Conservation (phyloP, 2,888 invertebrate genomes). For the Druceiella hillmani region DNA sequence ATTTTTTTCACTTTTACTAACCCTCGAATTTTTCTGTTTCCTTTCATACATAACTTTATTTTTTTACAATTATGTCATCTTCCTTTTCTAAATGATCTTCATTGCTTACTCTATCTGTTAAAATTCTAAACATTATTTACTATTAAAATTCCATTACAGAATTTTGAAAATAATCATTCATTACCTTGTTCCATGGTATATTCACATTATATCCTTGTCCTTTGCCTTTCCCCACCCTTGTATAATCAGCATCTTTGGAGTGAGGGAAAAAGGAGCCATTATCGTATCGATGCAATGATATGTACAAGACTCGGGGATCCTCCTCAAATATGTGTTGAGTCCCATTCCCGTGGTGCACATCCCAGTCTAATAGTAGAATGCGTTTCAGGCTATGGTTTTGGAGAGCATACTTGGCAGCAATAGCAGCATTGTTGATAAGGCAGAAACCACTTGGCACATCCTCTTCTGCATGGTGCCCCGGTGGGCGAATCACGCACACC, state of each 20-base stretch:
- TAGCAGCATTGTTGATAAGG: constrained; percentile 79
- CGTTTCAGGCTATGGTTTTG: constrained; percentile 54
- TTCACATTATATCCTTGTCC: constrained; percentile 86
- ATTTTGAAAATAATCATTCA: constrained; percentile 11
- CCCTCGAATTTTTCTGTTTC: too few species aligned
- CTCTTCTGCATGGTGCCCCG: constrained; percentile 85
- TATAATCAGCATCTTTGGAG: constrained; percentile 61
- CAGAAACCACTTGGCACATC: constrained; percentile 83
- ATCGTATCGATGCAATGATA: constrained; percentile 91
- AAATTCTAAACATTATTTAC: too few species aligned
- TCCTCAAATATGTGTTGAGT: constrained; percentile 76
- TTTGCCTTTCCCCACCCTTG: constrained; percentile 57
- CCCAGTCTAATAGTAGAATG: constrained; percentile 85
- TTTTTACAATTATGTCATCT: too few species aligned
- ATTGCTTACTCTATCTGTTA: too few species aligned
- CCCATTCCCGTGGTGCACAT: constrained; percentile 95
- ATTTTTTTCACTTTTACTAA: too few species aligned
- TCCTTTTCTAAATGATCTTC: too few species aligned
- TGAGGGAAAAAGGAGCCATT: constrained; percentile 84
- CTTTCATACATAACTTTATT: too few species aligned
- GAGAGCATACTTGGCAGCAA: constrained; percentile 74
- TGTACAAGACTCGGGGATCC: constrained; percentile 72
- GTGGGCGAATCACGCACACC: constrained; percentile 80
- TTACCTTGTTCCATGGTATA: constrained; percentile 84
- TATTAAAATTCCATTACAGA: too few species aligned